phyloP scores from a whole-genome alignment of 2,113 vertebrate species.

The Butorides virescens region DNA sequence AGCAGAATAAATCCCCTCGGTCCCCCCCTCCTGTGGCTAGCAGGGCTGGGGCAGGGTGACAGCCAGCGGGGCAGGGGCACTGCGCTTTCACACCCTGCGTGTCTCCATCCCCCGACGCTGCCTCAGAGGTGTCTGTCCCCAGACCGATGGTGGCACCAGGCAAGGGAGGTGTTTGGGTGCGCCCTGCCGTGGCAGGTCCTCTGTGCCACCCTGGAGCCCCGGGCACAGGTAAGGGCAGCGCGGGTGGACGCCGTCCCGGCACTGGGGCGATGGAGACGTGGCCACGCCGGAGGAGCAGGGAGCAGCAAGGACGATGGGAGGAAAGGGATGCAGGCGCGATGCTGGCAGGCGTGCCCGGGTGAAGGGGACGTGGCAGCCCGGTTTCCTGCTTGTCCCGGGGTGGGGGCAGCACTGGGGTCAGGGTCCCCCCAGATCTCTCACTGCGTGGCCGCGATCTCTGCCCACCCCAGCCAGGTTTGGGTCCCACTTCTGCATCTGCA shows the following conservation, averaged over 20 bases:
- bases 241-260: rapidly evolving
- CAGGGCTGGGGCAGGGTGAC: not conserved
- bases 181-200: slow-evolving; percentile 56
- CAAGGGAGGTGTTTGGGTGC: slow-evolving; percentile 44
- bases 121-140: not conserved
- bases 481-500: not conserved
- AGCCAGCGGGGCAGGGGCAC: not conserved
- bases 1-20: not conserved
- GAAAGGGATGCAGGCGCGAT: not conserved
- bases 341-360: not conserved
- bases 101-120: no score
- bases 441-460: rapidly evolving
- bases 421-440: no score
- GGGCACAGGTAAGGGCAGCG: slow-evolving; percentile 42
- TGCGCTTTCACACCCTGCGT: rapidly evolving
- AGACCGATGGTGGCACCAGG: not conserved
- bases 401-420: not conserved
- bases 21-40: not conserved
- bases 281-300: rapidly evolving
- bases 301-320: not conserved
- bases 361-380: not conserved
- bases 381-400: not conserved
- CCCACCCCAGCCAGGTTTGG: no score
- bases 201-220: slow-evolving; percentile 54
- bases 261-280: not conserved